Evolutionary conservation across 1,140 invertebrate species (phyloP).

Genomic region (Olivierus martensii): DNA sequence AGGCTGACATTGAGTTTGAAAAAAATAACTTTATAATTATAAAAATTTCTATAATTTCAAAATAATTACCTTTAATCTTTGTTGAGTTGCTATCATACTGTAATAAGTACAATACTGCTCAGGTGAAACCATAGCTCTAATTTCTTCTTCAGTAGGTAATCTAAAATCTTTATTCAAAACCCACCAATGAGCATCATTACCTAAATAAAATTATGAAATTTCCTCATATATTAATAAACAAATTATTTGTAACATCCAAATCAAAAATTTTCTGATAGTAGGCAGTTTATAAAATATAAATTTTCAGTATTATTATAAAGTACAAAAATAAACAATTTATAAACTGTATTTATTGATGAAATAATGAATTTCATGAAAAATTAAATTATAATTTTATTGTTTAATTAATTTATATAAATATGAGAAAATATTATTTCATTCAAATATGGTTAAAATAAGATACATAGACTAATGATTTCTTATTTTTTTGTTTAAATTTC

Average conservation of each 20-base stretch:
- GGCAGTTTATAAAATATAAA: not conserved
- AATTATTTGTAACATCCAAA: not conserved
- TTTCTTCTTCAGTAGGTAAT: conserved; percentile 93
- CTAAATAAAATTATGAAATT: conserved; percentile 1
- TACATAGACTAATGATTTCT: too few relatives aligned
- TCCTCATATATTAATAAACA: not conserved
- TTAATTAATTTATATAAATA: too few relatives aligned
- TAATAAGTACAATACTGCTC: conserved; percentile 97
- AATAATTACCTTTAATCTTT: conserved; percentile 65
- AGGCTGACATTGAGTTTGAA: too few relatives aligned
- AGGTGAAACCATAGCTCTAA: conserved; percentile 89
- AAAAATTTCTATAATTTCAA: too few relatives aligned
- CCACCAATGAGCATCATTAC: conserved; percentile 77
- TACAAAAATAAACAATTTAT: too few relatives aligned
- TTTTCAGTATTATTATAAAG: not conserved
- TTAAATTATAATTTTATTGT: too few relatives aligned
- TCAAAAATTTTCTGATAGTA: not conserved
- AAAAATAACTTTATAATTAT: too few relatives aligned
- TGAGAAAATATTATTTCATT: too few relatives aligned
- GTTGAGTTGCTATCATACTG: conserved; percentile 91
- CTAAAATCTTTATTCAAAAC: conserved; percentile 94
- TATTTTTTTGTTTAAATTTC: too few relatives aligned
- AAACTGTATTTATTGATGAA: too few relatives aligned
- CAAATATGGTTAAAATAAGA: too few relatives aligned
- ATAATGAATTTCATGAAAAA: too few relatives aligned